Evolutionary conservation across 2,113 vertebrate species (phyloP), one percentile per base, ranked within the genome.

Genomic region (Chrysochloris asiatica): DNA sequence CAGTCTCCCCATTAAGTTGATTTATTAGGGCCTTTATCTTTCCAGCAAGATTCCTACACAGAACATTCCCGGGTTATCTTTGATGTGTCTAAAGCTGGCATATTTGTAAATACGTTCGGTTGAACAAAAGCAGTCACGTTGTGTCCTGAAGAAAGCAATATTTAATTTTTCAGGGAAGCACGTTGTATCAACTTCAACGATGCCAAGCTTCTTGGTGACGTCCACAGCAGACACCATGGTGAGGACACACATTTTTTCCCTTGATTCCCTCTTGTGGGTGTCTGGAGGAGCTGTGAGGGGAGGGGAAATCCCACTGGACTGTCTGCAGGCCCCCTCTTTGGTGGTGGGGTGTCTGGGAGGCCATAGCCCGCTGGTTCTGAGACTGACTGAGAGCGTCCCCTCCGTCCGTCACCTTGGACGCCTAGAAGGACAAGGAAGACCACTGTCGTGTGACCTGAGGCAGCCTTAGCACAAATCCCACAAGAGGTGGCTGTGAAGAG

Each of bases 81-180:
- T 14, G 67, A 8, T 3, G 30, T 8, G 9, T 38, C 79, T 48
- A 30, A 33, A 52, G 48, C 59, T 5, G 19, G 54, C 6, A 26
- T 33, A 14, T 0, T 38, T 22, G 24, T 22, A 56, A 56, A 22
- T 61, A 16, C 16, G 48, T 47, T 12, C 2, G 43, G 33, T 4
- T 4, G 59, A 17, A 3, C 52, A 0, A n/a, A 28, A 3, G 56
- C 0, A 14, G 8, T 28, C 1, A 0, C 0, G 3, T 33, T 11
- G 43, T 3, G 52, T 8, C 83, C 73, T 47, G 24, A 52, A 28
- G 2, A 0, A 28, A 28, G 14, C 4, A 0, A 0, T 52, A 11
- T 63, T 8, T 91, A 22, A 77, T 80, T 76, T 67, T 41, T 78
- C 77, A 98, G 98, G 98, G 56, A 88, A 97, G 67, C 97, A 98